Evolutionary conservation across 2,888 invertebrate genomes (phyloP), one percentile per base, ranked within the genome.

Genomic region (Callinectes sapidus): DNA sequence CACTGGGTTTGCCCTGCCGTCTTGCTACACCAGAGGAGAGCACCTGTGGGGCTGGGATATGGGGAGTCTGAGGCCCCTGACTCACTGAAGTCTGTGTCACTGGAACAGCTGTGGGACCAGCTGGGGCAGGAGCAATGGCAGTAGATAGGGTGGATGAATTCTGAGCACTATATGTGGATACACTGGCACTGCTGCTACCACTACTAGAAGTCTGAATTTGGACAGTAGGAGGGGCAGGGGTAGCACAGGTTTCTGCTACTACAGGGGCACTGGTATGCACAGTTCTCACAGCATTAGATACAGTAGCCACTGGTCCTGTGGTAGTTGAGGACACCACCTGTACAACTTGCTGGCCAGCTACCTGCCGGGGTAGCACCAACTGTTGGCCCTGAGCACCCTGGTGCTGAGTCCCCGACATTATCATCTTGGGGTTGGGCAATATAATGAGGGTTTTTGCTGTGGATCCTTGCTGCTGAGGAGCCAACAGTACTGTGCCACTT

Each of bases 1-100:
- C 94, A 88, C 94, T 92, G 95, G 89, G 95, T 96, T 95, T 96
- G 95, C 95, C 95, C 93, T 86, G 90, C 18, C 94, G 92, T 88
- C 93, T 88, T 90, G 89, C 94, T 85, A 92, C 93, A 88, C 94
- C 87, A 94, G 95, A 93, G 94, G 95, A 77, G 94, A 94, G 87
- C 86, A 94, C 91, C 91, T 94, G 93, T 86, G 95, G 93, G 93
- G 94, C 92, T 92, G 94, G 93, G 77, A 94, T 71, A 85, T 94
- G 91, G 89, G 94, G 93, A 5, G 94, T 91, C 88, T 89, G 91
- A 55, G 93, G 93, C 81, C 92, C 94, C 23, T 94, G 93, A 92
- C 94, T 94, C 35, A 92, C 94, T 18, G 95, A 94, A 42, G 95
- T 94, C 42, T 95, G 94, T 42, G 95, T 91, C 28, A 95, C 93